phyloP scores from a whole-genome alignment of 23 tunicate species.

The Trididemnum miniatum region DNA sequence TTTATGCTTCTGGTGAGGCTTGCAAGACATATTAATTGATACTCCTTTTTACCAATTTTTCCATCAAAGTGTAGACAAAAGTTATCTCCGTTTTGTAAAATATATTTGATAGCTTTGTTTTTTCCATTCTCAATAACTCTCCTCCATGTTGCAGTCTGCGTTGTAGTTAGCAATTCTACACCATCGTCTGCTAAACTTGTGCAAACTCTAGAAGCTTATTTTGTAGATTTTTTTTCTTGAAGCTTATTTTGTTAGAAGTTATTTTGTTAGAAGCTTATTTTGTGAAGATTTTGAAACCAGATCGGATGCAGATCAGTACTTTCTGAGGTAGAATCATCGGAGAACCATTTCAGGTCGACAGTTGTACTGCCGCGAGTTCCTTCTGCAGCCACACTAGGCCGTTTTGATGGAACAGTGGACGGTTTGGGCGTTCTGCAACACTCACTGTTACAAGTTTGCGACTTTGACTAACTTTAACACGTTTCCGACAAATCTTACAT shows the following conservation, averaged over 20 bases:
- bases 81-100: neutral
- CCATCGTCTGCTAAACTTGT: neutral
- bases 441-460: too few species aligned
- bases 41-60: neutral
- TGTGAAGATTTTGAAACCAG: neutral
- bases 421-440: too few species aligned
- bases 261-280: neutral
- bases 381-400: neutral
- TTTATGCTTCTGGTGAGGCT: slow-evolving; percentile 1
- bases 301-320: neutral
- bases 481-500: too few species aligned
- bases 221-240: neutral
- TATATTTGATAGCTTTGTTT: neutral
- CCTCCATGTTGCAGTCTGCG: slow-evolving; percentile 17
- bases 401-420: neutral
- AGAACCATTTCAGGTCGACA: neutral
- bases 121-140: neutral
- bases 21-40: neutral
- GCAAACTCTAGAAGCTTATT: neutral
- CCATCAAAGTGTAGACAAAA: slow-evolving; percentile 6
- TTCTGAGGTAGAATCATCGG: neutral
- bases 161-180: neutral
- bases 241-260: neutral
- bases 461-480: too few species aligned
- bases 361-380: neutral